Evolutionary conservation across 1,140 invertebrate species (phyloP).

Genomic region (Drosophila sturtevanti): DNA sequence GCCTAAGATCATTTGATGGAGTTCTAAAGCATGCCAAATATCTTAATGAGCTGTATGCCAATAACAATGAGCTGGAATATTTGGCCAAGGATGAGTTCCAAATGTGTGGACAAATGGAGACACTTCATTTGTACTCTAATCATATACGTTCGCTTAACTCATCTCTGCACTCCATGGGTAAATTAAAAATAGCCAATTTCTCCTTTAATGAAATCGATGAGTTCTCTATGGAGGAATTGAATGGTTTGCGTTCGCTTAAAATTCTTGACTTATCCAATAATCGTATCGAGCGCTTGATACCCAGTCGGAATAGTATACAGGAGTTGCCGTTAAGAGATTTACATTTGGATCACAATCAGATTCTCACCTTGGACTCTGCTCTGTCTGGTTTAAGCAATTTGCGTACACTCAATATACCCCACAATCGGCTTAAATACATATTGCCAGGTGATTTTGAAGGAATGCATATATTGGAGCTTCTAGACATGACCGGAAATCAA

Average conservation of each 20-base stretch:
- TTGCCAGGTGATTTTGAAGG: slow-evolving; percentile 89
- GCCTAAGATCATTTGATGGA: slow-evolving; percentile 87
- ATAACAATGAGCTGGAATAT: slow-evolving; percentile 88
- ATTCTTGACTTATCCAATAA: slow-evolving; percentile 90
- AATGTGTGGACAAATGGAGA: slow-evolving; percentile 86
- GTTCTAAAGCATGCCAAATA: slow-evolving; percentile 87
- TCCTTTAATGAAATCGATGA: slow-evolving; percentile 89
- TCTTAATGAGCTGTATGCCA: slow-evolving; percentile 87
- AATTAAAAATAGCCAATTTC: slow-evolving; percentile 87
- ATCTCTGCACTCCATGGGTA: slow-evolving; percentile 88
- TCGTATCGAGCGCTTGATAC: slow-evolving; percentile 86
- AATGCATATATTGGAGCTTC: slow-evolving; percentile 87
- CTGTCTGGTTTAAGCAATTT: slow-evolving; percentile 89
- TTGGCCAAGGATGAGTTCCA: slow-evolving; percentile 89
- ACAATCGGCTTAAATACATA: slow-evolving; percentile 88
- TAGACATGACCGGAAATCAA: slow-evolving; percentile 90
- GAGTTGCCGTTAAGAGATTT: slow-evolving; percentile 89
- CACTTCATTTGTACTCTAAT: slow-evolving; percentile 88
- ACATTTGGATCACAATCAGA: slow-evolving; percentile 88
- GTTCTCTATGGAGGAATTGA: slow-evolving; percentile 90
- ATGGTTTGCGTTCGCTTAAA: slow-evolving; percentile 87
- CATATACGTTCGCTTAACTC: slow-evolving; percentile 87
- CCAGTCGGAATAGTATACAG: slow-evolving; percentile 89
- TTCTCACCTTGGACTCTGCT: slow-evolving; percentile 88
- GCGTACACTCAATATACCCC: slow-evolving; percentile 88